These are phyloP conservation scores for Ptyas mucosa DNA, from an alignment of 2,113 vertebrate genomes.

Conservation along the genomic window DNA sequence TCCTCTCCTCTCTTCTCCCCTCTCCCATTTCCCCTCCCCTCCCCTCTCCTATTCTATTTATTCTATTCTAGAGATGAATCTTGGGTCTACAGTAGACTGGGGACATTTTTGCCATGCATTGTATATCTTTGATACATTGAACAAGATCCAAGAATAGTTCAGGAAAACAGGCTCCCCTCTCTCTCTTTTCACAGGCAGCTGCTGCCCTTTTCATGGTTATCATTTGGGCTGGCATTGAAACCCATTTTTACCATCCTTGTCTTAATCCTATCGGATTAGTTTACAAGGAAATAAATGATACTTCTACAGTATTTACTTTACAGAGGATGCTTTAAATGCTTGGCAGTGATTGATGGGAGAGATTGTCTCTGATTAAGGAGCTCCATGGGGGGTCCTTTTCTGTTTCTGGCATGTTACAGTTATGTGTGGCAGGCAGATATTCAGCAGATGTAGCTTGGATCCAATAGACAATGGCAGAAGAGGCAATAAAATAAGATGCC, in stretches of 20 bases:
- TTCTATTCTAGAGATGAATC: neutral
- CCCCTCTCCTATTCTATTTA: neutral
- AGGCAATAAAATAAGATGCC: neutral
- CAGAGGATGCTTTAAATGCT: neutral
- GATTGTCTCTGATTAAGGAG: neutral
- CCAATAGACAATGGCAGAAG: neutral
- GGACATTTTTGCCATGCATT: neutral
- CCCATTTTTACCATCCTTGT: neutral
- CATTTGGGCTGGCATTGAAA: neutral
- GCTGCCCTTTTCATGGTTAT: neutral
- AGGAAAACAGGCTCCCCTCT: neutral
- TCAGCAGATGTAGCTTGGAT: neutral
- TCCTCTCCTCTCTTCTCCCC: neutral
- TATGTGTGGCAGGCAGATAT: neutral
- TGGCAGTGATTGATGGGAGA: neutral
- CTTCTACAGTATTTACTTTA: conserved; percentile 4
- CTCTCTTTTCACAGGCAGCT: neutral
- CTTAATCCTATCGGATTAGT: neutral
- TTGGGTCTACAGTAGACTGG: neutral
- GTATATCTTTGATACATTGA: neutral
- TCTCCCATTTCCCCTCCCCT: neutral
- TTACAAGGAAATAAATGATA: neutral
- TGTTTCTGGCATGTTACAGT: neutral
- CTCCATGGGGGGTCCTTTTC: neutral
- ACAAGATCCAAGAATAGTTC: neutral